Evolutionary conservation across 1,140 invertebrate species (phyloP).

Genomic region (Pseudomyrmex concolor): DNA sequence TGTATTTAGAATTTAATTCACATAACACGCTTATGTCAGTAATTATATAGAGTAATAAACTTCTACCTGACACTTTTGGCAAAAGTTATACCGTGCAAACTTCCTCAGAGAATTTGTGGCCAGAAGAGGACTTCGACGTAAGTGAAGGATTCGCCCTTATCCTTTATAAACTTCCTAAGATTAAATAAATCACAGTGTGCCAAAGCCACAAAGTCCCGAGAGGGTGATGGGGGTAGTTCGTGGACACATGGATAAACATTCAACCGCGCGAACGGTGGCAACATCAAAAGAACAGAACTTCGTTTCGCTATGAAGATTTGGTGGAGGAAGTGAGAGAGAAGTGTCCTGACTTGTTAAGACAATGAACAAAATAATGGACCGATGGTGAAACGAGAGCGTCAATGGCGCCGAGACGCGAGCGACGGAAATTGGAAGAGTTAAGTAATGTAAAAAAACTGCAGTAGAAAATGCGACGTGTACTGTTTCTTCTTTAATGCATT

Average conservation of each 20-base stretch:
- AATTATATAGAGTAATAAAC: background rate
- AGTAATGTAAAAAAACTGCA: slow-evolving; percentile 23
- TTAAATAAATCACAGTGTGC: slow-evolving; percentile 24
- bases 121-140: background rate
- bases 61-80: slow-evolving; percentile 20
- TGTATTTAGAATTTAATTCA: background rate
- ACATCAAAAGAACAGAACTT: background rate
- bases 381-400: slow-evolving; percentile 25
- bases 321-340: background rate
- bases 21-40: no score
- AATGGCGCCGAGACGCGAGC: slow-evolving; percentile 27
- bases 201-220: background rate
- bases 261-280: background rate
- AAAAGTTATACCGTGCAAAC: slow-evolving; percentile 14
- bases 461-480: no score
- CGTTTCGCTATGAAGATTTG: slow-evolving; percentile 14
- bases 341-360: background rate
- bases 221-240: background rate
- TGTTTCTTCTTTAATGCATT: no score
- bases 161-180: slow-evolving; percentile 7
- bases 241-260: slow-evolving; percentile 31
- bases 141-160: background rate
- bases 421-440: slow-evolving; percentile 45
- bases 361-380: slow-evolving; percentile 32
- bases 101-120: background rate